Evolutionary conservation across 30 jellyfish, hydroid and myxozoan species (phyloP).

Genomic region (Aurelia aurita): DNA sequence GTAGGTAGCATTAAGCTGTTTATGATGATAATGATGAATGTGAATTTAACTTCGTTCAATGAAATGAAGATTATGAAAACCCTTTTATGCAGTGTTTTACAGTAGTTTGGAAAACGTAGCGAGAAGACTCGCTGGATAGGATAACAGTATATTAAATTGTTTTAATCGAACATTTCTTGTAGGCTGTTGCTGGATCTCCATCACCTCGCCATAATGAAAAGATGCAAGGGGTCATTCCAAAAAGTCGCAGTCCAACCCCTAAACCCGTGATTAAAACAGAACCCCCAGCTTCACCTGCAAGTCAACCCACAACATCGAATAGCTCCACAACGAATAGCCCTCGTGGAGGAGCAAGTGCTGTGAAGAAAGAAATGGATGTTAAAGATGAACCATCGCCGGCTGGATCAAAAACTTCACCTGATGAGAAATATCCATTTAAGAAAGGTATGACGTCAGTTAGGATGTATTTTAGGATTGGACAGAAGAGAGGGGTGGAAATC

Average conservation of each 20-base stretch:
- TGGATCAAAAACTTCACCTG: constrained; percentile 20
- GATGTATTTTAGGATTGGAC: not conserved
- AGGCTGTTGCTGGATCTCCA: constrained; percentile 45
- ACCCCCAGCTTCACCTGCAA: constrained; percentile 53
- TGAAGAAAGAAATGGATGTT: constrained; percentile 31
- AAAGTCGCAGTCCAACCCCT: constrained; percentile 63
- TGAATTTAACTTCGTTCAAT: too few relatives aligned
- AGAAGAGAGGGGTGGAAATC: not conserved
- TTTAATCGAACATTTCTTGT: not conserved
- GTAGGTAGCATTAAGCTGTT: too few relatives aligned
- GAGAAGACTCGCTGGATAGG: not conserved
- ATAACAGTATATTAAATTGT: not conserved
- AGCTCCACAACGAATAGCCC: constrained; percentile 12
- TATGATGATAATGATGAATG: too few relatives aligned
- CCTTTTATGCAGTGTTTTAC: too few relatives aligned
- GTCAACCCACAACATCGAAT: constrained; percentile 28
- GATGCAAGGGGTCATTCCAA: constrained; percentile 38
- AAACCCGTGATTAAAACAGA: constrained; percentile 65
- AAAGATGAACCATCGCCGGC: constrained; percentile 24
- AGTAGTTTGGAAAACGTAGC: too few relatives aligned
- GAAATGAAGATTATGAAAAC: too few relatives aligned
- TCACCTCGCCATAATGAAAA: constrained; percentile 59
- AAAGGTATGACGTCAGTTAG: constrained; percentile 39
- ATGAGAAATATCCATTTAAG: constrained; percentile 68
- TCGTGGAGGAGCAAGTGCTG: constrained; percentile 2